These are phyloP conservation scores for Serilophus lunatus DNA, from an alignment of 2,113 vertebrate species.

Conservation along the genomic window DNA sequence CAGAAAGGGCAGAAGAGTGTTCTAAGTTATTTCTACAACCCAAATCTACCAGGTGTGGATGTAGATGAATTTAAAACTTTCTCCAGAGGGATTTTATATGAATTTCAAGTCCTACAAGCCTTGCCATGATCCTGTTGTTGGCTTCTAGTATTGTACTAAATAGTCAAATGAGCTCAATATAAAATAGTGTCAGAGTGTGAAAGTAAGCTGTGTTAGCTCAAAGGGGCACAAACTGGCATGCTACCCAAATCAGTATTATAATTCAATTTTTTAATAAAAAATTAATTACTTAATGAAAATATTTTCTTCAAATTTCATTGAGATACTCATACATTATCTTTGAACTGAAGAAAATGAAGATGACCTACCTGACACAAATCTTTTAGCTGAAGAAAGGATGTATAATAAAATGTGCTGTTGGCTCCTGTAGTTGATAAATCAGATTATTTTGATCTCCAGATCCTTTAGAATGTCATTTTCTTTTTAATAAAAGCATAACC, in stretches of 20 bases:
- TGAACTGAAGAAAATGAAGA: not conserved
- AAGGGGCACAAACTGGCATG: not conserved
- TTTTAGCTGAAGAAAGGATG: not conserved
- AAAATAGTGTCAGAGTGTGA: not conserved
- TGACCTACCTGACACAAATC: not conserved
- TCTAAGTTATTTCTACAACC: not conserved
- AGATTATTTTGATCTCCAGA: not conserved
- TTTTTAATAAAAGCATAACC: not conserved
- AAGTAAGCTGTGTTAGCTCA: not conserved
- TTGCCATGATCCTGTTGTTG: not conserved
- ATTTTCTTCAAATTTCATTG: not conserved
- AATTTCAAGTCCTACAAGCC: not conserved
- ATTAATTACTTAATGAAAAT: not conserved
- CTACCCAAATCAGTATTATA: not conserved
- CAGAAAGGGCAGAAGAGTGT: not conserved
- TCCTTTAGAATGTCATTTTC: not conserved
- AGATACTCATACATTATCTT: not conserved
- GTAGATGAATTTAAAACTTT: not conserved
- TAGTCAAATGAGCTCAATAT: not conserved
- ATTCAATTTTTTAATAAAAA: not conserved
- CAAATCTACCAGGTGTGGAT: not conserved
- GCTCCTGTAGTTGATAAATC: not conserved
- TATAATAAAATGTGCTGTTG: not conserved
- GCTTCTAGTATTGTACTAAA: not conserved
- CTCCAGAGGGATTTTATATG: not conserved